Evolutionary conservation across 2,113 vertebrate genomes (phyloP).

Genomic region (Axis porcinus): DNA sequence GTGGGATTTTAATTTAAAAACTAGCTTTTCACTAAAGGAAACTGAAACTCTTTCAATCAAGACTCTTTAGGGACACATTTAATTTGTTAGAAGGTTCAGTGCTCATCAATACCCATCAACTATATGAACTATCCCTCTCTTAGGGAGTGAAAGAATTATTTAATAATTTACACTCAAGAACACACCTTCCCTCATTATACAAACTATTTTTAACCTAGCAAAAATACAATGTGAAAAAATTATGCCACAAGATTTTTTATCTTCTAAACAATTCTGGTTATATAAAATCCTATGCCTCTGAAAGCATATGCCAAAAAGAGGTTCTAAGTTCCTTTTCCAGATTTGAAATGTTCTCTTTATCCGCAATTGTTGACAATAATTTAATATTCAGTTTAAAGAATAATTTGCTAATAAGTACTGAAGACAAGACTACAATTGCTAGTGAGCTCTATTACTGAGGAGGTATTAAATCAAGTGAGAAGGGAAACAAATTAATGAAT

Average conservation of each 20-base stretch:
- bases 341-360: slow-evolving; percentile 2
- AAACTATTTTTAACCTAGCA: slow-evolving; percentile 3
- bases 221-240: neutral
- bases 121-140: neutral
- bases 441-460: slow-evolving; percentile 36
- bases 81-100: neutral
- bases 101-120: neutral
- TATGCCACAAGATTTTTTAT: neutral
- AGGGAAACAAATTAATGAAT: slow-evolving; percentile 65
- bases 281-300: neutral
- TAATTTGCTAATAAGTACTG: slow-evolving; percentile 51
- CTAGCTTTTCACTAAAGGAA: neutral
- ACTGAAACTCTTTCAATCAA: neutral
- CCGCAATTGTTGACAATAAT: slow-evolving; percentile 24
- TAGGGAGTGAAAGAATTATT: neutral
- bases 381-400: slow-evolving; percentile 59
- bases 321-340: neutral
- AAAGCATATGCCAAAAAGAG: neutral
- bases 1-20: neutral
- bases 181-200: neutral
- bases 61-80: neutral
- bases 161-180: neutral
- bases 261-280: neutral
- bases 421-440: slow-evolving; percentile 58
- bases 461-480: slow-evolving; percentile 64